Evolutionary conservation across 2,797 vertebrate genomes (phyloP), one percentile per base, ranked within the genome.

Genomic region (Ctenosaura bakeri): DNA sequence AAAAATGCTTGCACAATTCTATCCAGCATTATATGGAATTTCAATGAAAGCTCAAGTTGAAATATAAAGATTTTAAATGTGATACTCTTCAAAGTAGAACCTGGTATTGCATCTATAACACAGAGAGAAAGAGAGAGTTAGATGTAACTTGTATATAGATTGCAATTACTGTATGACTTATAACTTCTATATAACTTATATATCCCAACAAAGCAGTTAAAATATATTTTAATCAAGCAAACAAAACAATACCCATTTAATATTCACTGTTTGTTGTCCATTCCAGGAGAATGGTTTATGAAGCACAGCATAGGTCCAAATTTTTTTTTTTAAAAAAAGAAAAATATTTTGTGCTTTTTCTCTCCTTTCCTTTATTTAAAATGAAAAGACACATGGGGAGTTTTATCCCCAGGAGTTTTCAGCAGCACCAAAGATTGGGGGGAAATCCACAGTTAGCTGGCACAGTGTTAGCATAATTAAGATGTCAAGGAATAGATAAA

Each of bases 401-500:
- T 32, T 78, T 91, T 91, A 90, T 89, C 8, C 86, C 66, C 89
- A 10, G 79, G 64, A 80, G 50, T 24, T 26, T 59, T 86, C 76
- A 89, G 80, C 24, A 92, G 18, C 32, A 85, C 59, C 83, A 66
- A 86, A 93, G 90, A 29, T 7, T 80, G 76, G 18, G 90, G 29
- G 2, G 64, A 91, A 86, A 0, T 1, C 59, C 83, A 91, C 12
- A 86, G 32, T 88, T 92, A 64, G 83, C 52, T 79, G 38, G 85
- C 35, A 92, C 46, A 81, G 64, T 64, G 24, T 83, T 71, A 91
- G 73, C 91, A 79, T 18, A 38, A 46, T 88, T 91, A 94, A 94
- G 64, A 89, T 73, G 81, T 54, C 83, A 86, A 91, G 87, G 94
- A 94, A 87, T 83, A 85, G 74, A 86, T 92, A 22, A 93, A 54